These are phyloP conservation scores for Ginglymostoma cirratum DNA, from an alignment of 2,113 vertebrate species.

Conservation along the genomic window DNA sequence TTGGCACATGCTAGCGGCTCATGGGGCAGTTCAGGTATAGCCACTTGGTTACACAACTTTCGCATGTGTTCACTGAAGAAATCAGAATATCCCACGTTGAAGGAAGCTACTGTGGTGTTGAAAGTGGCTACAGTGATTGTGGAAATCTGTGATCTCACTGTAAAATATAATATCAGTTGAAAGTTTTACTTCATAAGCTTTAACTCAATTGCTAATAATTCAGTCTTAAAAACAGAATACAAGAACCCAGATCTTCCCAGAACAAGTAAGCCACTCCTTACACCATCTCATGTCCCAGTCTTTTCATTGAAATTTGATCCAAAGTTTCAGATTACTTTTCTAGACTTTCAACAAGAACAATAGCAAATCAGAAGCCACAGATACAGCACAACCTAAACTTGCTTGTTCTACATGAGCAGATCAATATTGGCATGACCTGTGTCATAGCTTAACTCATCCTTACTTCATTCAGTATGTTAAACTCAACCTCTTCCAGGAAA, in stretches of 20 bases:
- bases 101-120: conserved; percentile 94
- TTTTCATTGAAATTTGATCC: background rate
- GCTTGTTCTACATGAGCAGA: background rate
- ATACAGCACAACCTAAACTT: background rate
- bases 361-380: background rate
- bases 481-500: background rate
- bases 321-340: background rate
- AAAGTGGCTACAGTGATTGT: conserved; percentile 98
- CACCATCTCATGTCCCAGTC: background rate
- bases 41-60: conserved; percentile 87
- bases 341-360: background rate
- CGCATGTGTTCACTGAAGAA: conserved; percentile 98
- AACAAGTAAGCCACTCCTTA: background rate
- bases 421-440: background rate
- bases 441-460: background rate
- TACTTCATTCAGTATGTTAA: background rate
- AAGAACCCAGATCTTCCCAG: background rate
- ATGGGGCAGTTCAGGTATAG: conserved; percentile 77
- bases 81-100: conserved; percentile 94
- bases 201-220: background rate
- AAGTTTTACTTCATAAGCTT: background rate
- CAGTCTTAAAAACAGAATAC: background rate
- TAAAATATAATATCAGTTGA: conserved; percentile 35
- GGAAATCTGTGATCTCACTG: conserved; percentile 96
- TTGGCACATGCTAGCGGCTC: conserved; percentile 90